Conservation (phyloP, 1,140 invertebrate genomes). For the Drosophila rufa region DNA sequence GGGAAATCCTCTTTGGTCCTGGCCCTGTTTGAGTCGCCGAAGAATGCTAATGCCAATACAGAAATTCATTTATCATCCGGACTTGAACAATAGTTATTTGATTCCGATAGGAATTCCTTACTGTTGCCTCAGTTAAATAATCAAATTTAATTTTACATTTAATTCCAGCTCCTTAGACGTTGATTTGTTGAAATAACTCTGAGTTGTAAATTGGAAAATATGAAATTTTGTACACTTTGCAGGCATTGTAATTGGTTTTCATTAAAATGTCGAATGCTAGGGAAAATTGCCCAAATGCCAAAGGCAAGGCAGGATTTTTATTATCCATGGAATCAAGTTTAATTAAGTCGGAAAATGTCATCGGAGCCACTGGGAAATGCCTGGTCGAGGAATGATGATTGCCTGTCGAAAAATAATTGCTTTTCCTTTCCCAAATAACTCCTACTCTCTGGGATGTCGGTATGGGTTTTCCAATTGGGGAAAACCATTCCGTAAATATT, state of each 20-base stretch:
- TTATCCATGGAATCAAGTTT: constrained; percentile 66
- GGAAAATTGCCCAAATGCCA: neutral
- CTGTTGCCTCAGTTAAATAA: neutral
- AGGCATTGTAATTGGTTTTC: constrained; percentile 52
- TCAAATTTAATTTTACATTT: constrained; percentile 21
- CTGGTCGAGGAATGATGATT: neutral
- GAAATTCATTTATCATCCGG: constrained; percentile 37
- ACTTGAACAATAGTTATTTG: neutral
- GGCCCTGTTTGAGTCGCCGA: neutral
- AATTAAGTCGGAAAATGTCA: constrained; percentile 65
- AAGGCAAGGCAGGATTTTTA: constrained; percentile 39
- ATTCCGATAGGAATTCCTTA: neutral
- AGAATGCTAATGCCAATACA: constrained; percentile 14
- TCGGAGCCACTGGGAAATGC: constrained; percentile 31
- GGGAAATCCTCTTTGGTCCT: neutral
- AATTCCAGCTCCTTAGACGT: neutral
- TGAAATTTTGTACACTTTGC: constrained; percentile 12
- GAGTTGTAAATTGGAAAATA: constrained; percentile 3
- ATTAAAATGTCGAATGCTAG: constrained; percentile 34
- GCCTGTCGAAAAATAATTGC: constrained; percentile 30
- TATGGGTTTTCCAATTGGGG: constrained; percentile 9
- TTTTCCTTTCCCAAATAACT: constrained; percentile 11
- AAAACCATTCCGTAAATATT: constrained; percentile 39
- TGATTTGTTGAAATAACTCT: constrained; percentile 3
- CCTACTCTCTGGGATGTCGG: neutral